These are phyloP conservation scores for Caligus rogercresseyi DNA, from an alignment of 1,140 invertebrate genomes.

Conservation along the genomic window DNA sequence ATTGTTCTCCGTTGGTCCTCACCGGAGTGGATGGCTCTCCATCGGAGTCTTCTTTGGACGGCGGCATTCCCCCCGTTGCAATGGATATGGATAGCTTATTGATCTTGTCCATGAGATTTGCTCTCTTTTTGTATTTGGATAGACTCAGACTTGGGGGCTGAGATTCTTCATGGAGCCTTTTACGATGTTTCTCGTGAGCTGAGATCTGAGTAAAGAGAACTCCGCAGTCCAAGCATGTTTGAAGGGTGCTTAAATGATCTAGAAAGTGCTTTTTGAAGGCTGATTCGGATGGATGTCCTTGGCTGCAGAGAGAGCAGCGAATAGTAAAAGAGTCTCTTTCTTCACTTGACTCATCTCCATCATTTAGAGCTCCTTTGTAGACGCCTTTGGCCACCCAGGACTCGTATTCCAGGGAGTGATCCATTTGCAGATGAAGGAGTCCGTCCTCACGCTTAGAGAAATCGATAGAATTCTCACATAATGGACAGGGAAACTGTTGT, in stretches of 20 bases:
- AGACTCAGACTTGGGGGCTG: not conserved
- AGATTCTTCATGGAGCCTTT: not conserved
- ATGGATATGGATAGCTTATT: conserved; percentile 2
- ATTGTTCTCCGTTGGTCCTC: no score
- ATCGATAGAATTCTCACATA: not conserved
- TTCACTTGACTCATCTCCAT: not conserved
- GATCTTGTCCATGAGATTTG: conserved; percentile 17
- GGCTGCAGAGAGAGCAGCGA: not conserved
- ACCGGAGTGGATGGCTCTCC: no score
- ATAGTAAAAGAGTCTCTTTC: not conserved
- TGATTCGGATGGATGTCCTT: not conserved
- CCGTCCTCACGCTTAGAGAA: not conserved
- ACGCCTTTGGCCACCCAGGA: not conserved
- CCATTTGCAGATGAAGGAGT: not conserved
- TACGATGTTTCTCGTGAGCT: not conserved
- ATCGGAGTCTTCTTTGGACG: no score
- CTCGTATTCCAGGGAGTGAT: not conserved
- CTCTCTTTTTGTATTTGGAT: conserved; percentile 3
- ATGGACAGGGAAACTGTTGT: not conserved
- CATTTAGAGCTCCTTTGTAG: not conserved
- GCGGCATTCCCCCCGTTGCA: not conserved
- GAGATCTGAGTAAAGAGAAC: not conserved
- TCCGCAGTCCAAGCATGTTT: not conserved
- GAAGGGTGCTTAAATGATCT: not conserved
- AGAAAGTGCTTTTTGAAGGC: conserved; percentile 5